A percentile compares a stretch with the other conserved stretches of the same genome.
Evolutionary conservation across 1,140 invertebrate species (phyloP).

Genomic region (Heliconius melpomene): DNA sequence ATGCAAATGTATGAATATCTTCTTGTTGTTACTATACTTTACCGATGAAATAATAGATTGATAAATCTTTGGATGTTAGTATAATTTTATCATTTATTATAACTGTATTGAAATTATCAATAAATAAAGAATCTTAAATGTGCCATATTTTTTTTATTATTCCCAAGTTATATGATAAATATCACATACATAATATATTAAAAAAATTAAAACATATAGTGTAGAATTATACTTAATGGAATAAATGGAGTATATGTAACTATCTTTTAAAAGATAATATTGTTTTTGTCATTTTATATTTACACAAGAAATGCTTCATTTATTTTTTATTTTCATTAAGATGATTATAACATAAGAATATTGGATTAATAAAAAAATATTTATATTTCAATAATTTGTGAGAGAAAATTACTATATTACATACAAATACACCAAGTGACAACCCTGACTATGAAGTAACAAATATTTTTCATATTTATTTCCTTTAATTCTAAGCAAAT

Average conservation of each 20-base stretch:
- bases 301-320: neutral
- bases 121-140: conserved; percentile 13
- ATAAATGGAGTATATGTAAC: neutral
- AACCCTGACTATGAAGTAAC: neutral
- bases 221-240: neutral
- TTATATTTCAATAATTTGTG: neutral
- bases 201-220: neutral
- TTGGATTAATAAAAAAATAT: neutral
- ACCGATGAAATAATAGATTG: neutral
- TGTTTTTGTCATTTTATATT: neutral
- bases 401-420: too few relatives aligned
- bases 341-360: neutral
- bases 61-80: conserved; percentile 11
- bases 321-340: neutral
- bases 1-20: neutral
- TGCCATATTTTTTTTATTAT: neutral
- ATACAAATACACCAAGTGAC: neutral
- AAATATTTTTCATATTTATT: neutral
- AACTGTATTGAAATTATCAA: conserved; percentile 17
- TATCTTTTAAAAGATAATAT: neutral
- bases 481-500: neutral
- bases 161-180: neutral
- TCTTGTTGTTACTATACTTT: neutral
- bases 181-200: neutral
- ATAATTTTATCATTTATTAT: conserved; percentile 23